Percentiles rank a stretch among this genome's conserved stretches.
These are phyloP conservation scores for Timandra comae DNA, from an alignment of 2,888 invertebrate genomes.

Conservation along the genomic window DNA sequence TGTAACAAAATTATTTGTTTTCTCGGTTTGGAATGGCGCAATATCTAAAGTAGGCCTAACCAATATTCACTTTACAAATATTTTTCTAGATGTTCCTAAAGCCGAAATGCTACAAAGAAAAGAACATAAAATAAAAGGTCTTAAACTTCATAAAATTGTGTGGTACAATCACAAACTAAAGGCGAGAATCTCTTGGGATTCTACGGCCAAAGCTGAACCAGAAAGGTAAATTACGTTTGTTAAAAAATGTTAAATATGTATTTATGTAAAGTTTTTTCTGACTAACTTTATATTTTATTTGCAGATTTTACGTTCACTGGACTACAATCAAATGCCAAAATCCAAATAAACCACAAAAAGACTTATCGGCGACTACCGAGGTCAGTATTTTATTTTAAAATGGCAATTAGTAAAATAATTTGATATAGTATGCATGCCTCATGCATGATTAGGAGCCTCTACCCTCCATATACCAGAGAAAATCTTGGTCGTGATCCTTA, in stretches of 20 bases:
- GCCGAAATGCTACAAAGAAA: constrained; percentile 44
- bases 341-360: constrained; percentile 50
- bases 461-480: too few species aligned
- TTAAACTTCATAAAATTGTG: constrained; percentile 54
- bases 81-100: constrained; percentile 35
- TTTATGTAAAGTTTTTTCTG: neutral
- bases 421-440: too few species aligned
- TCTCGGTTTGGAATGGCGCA: too few species aligned
- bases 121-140: constrained; percentile 45
- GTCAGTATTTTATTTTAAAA: too few species aligned
- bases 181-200: constrained; percentile 59
- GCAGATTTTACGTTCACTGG: constrained; percentile 62
- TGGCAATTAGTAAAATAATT: too few species aligned
- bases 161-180: constrained; percentile 60
- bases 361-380: constrained; percentile 71
- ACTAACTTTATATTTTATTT: constrained; percentile 16
- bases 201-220: constrained; percentile 31
- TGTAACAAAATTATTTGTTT: neutral
- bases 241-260: neutral
- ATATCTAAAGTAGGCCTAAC: too few species aligned
- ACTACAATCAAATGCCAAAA: constrained; percentile 50
- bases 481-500: too few species aligned
- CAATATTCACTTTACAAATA: too few species aligned
- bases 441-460: too few species aligned
- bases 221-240: constrained; percentile 51